Evolutionary conservation across 2,113 vertebrate species (phyloP).

Genomic region (Gnathonemus echidnorhynchus): DNA sequence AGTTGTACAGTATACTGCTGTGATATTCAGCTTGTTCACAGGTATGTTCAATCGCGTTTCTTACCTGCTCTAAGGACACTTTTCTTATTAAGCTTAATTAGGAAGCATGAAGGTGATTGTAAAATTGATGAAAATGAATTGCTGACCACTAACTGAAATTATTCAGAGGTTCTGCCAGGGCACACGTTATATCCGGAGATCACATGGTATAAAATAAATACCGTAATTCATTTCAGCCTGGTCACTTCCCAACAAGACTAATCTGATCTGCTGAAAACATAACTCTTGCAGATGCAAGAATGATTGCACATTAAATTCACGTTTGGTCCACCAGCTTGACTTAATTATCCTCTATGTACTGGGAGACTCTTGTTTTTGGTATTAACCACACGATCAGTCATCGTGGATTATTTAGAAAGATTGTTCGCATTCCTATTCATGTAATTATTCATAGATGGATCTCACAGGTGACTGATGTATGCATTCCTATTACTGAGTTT

Average conservation of each 20-base stretch:
- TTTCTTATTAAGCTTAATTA: not conserved
- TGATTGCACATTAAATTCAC: conserved; percentile 5
- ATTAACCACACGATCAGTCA: not conserved
- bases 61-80: not conserved
- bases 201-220: not conserved
- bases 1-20: not conserved
- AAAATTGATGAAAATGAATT: not conserved
- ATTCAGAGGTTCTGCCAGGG: not conserved
- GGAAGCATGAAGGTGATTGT: not conserved
- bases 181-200: not conserved
- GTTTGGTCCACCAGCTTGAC: not conserved
- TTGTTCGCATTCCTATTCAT: not conserved
- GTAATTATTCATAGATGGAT: conserved; percentile 1
- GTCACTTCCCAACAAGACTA: not conserved
- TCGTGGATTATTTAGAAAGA: not conserved
- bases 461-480: not conserved
- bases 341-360: not conserved
- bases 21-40: not conserved
- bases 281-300: not conserved
- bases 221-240: not conserved
- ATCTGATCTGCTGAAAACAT: not conserved
- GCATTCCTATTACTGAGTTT: not conserved
- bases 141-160: not conserved
- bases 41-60: not conserved
- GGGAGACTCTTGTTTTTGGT: not conserved